Evolutionary conservation across 1,140 invertebrate species (phyloP), one percentile per base, ranked within the genome.

Genomic region (Pinna nobilis): DNA sequence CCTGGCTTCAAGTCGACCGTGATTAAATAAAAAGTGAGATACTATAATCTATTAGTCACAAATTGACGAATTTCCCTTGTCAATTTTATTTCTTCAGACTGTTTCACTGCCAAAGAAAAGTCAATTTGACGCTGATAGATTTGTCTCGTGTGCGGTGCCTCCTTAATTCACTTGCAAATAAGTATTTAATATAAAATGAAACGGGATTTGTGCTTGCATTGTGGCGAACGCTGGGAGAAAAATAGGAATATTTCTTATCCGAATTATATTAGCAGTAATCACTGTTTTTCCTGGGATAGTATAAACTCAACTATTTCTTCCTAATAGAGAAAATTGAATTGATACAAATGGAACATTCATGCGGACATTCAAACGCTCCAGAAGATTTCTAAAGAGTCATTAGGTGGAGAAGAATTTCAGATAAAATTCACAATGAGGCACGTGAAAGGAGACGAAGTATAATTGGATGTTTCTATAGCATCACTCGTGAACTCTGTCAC

Each of bases 361-460:
- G 41, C 41, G 25, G 35, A 57, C 55, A 69, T 69, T 69, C 66
- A 69, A 39, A n/a, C 66, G 41, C 39, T 59, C 39, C 57, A 69
- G 66, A 49, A 32, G n/a, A 69, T 69, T 69, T 69, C 66, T 69
- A 69, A 69, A 69, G 66, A 69, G 55, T 69, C 66, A 69, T 69
- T 69, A 69, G 55, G 39, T 33, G 33, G 33, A 25, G 30, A 39
- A 39, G 55, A 69, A 69, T 69, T 69, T 69, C 66, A 51, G 66
- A 69, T 69, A 39, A 55, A 32, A 28, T 47, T 39, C 32, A 53
- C 66, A 69, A 44, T 37, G 44, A 23, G 23, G 15, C 28, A 69
- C 39, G 66, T 59, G 66, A 69, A 69, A 59, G 55, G 51, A 44
- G 66, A 69, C 49, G 33, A 25, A 18, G 33, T 41, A 47, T 69